phyloP scores from a whole-genome alignment of 2,888 invertebrate genomes.

The Chymomyza caudatula region DNA sequence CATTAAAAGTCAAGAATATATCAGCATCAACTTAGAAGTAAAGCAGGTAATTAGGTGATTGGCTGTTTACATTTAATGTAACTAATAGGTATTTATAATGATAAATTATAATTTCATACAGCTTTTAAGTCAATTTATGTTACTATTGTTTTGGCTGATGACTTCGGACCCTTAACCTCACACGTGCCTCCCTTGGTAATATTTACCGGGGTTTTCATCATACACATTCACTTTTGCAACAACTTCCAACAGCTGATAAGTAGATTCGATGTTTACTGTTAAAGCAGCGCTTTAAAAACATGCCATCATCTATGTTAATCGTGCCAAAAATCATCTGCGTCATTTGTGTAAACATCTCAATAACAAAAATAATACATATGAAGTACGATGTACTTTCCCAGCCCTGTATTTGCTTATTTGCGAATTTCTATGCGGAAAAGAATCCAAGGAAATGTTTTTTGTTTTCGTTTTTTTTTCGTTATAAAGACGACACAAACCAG shows the following conservation, averaged over 20 bases:
- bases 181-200: not conserved
- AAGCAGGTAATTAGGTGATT: no score
- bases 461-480: not conserved
- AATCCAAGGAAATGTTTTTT: not conserved
- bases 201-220: not conserved
- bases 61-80: no score
- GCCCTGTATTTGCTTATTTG: not conserved
- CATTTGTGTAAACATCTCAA: not conserved
- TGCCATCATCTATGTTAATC: no score
- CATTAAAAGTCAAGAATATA: no score
- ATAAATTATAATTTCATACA: no score
- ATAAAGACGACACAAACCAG: not conserved
- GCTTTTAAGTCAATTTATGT: not conserved
- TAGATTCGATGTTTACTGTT: not conserved
- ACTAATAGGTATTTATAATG: no score
- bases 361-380: not conserved
- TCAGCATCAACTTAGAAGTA: no score
- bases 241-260: not conserved
- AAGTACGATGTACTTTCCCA: not conserved
- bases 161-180: not conserved
- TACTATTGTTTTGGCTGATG: not conserved
- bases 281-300: not conserved
- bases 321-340: not conserved
- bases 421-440: not conserved
- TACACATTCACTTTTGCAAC: not conserved